Base-by-base conservation (phyloP, 2,888 invertebrate species). In the Flexamia atlantica region DNA sequence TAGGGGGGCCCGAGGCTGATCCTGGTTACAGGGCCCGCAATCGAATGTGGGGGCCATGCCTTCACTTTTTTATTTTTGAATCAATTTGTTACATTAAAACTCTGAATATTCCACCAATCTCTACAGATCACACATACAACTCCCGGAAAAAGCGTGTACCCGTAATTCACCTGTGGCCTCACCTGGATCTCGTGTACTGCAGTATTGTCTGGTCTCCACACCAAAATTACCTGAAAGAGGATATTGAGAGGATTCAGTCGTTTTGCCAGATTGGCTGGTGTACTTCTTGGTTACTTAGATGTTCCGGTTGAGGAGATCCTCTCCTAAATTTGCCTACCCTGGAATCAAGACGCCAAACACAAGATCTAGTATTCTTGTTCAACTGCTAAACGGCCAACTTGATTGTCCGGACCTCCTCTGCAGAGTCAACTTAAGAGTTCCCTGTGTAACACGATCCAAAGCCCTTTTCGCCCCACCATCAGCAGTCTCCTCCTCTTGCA, bases 181-280 rank as follows among this genome's bases (percentile, higher is more conserved):
- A 64, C 28, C 64, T 64, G 5, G 64, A 64, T 14, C 25, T 23
- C 4, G n/a, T 5, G 14, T 64, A 36, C 5, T 25, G 64, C 25
- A 7, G 28, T 64, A 10, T 64, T 46, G 64, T 83, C 23, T 57
- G 42, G 32, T 85, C 32, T n/a, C n/a, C n/a, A n/a, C n/a, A 84
- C 57, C 53, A 82, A 28, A 0, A 23, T 3, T 64, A 23, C 25
- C 14, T 64, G 36, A 36, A 9, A 36, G 36, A 36, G 36, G n/a
- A n/a, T n/a, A n/a, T n/a, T n/a, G n/a, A n/a, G n/a, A n/a, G n/a
- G 9, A 9, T 36, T 9, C 36, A 36, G 36, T 7, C 36, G 36
- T 36, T 36, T n/a, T n/a, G n/a, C n/a, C n/a, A n/a, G n/a, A n/a
- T n/a, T n/a, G n/a, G n/a, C n/a, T n/a, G 36, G 36, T 9, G 36